Percentiles rank a stretch among this genome's conserved stretches.
Evolutionary conservation across 2,113 vertebrate species (phyloP).

Genomic region (Pelecanoides urinatrix): DNA sequence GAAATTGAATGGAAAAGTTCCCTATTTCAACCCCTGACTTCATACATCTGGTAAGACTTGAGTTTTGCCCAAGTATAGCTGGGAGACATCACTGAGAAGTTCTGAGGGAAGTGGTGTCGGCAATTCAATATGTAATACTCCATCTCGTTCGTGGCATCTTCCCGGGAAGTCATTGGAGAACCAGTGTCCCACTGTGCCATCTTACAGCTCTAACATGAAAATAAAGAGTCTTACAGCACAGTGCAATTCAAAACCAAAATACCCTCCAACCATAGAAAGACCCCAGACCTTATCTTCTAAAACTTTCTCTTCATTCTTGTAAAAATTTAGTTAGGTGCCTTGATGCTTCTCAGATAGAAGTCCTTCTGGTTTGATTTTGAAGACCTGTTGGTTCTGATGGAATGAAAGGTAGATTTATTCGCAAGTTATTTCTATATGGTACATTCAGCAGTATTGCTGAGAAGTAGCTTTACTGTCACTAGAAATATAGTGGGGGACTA

Average conservation of each 20-base stretch:
- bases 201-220: background rate
- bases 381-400: background rate
- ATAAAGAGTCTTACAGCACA: background rate
- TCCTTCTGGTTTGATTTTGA: background rate
- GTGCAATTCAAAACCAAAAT: background rate
- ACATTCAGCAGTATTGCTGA: background rate
- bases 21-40: background rate
- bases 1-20: background rate
- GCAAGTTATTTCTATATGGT: background rate
- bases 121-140: background rate
- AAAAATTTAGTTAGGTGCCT: background rate
- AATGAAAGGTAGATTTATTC: background rate
- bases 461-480: background rate
- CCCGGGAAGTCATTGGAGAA: background rate
- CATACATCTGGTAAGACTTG: background rate
- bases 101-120: background rate
- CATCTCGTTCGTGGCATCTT: background rate
- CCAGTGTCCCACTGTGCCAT: background rate
- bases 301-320: background rate
- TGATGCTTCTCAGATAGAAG: background rate
- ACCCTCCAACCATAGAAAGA: background rate
- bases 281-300: background rate
- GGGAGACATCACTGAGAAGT: background rate
- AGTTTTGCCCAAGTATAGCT: background rate
- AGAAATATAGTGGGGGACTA: background rate